Evolutionary conservation across 64 coral and sea anemone species (phyloP).

Genomic region (Actinia tenebrosa): DNA sequence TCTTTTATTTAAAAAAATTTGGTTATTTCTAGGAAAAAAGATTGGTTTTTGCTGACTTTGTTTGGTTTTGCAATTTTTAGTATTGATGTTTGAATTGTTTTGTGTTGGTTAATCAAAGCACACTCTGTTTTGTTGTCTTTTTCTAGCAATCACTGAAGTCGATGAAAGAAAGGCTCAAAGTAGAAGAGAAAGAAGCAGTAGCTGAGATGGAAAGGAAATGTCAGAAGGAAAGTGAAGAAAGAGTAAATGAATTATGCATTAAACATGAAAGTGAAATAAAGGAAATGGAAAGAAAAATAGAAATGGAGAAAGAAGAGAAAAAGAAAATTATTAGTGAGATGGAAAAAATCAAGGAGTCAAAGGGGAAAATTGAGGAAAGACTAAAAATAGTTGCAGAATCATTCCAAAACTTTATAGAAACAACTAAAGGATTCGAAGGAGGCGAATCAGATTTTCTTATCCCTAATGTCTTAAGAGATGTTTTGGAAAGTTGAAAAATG

Average conservation of each 20-base stretch:
- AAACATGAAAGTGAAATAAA: slow-evolving; percentile 57
- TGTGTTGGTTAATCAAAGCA: too few species aligned
- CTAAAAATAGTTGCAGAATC: slow-evolving; percentile 50
- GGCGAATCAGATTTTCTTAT: slow-evolving; percentile 81
- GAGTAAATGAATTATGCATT: slow-evolving; percentile 24
- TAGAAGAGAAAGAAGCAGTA: slow-evolving; percentile 51
- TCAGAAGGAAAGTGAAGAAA: slow-evolving; percentile 49
- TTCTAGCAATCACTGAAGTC: slow-evolving; percentile 62
- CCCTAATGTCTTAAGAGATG: slow-evolving; percentile 29
- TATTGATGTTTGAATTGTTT: too few species aligned
- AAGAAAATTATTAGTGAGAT: slow-evolving; percentile 32
- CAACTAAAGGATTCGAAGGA: slow-evolving; percentile 73
- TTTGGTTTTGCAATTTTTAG: too few species aligned
- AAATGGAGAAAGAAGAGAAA: slow-evolving; percentile 35
- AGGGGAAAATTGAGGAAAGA: slow-evolving; percentile 53
- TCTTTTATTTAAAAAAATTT: too few species aligned
- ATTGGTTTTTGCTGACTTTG: too few species aligned
- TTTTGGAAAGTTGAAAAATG: not conserved
- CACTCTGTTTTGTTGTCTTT: not conserved
- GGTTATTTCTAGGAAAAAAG: too few species aligned
- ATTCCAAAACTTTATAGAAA: slow-evolving; percentile 93
- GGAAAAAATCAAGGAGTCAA: slow-evolving; percentile 38
- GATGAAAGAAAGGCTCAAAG: slow-evolving; percentile 63
- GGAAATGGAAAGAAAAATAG: slow-evolving; percentile 51
- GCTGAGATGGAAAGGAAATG: slow-evolving; percentile 66